Base-by-base conservation (phyloP, 2,797 vertebrate species). In the Lagocephalus sceleratus region DNA sequence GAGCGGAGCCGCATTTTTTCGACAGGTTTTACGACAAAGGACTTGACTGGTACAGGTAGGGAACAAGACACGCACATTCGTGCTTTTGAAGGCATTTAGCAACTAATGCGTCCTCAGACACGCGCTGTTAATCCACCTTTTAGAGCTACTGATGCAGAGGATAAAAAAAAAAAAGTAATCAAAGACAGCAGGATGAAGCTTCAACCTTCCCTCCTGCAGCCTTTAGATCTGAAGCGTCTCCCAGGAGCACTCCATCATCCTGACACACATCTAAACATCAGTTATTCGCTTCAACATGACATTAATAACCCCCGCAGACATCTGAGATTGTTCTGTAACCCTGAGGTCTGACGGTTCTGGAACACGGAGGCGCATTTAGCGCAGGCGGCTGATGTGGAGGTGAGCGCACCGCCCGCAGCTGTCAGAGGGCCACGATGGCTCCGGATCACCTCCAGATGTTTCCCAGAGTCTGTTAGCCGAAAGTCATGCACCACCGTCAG, bases 1-100 rank as follows among this genome's bases (percentile, higher is more conserved):
- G 94, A 1, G 87, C 93, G 0, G 94, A 96, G 52, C 93, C 94
- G 15, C 95, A 97, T 75, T 96, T 96, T 87, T 97, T 96, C 81
- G 94, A 95, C 87, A 87, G 94, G 74, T 93, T 92, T 68, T 97
- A 94, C 62, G 91, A 92, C 38, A 92, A 84, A 59, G 94, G 95
- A 20, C 92, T 96, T 60, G 89, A 92, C 74, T 97, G 95, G 94
- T 97, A 97, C 92, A 92, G 94, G 95, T 97, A 81, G 69, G 72
- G 5, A 0, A 14, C 32, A 16, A 19, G 35, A 23, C 35, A 16
- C 3, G 46, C 39, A 17, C 1, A 8, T 20, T 40, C 2, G 14
- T 20, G 3, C 15, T 20, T 41, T 41, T 8, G 29, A 14, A 12
- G 32, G 12, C 12, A 14, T 14, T 29, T 29, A 1, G 26, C 11